Base-by-base conservation (phyloP, 1,140 invertebrate genomes). In the Sinella curviseta region DNA sequence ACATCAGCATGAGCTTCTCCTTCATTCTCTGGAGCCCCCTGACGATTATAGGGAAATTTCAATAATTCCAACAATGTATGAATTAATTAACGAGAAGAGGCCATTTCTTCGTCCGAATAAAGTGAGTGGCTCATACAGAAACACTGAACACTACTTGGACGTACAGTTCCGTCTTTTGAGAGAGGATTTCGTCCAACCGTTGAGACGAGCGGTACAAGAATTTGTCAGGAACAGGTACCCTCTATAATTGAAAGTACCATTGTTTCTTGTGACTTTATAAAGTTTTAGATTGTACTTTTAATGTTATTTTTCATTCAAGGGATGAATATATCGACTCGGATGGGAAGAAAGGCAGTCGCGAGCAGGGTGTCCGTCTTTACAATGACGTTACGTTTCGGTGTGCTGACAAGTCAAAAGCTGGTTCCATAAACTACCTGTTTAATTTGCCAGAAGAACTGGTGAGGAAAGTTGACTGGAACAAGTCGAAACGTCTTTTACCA, bases 121-220 rank as follows among this genome's bases (percentile, higher is more conserved):
- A 57, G 84, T 90, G 0, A 82, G 89, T 35, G 92, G 92, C 1
- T 83, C 86, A 0, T 94, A 93, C 85, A 82, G 86, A 4, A 86
- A 89, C 84, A 87, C 90, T 0, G 88, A 92, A 33, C 90, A 94
- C 82, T 96, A 96, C 84, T 85, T 96, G 16, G 92, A 94, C 83
- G 88, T 92, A 0, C 94, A 95, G 82, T 94, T 93, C 84, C 86
- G 92, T 16, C 86, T 95, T 1, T 85, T 95, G 28, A 85, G 92
- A 16, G 93, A 95, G 87, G 82, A 83, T 77, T 83, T 83, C 34
- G 78, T 82, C 16, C 24, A 20, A 31, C 80, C 82, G 26, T 39
- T 83, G 12, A 60, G 78, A 48, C 55, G 78, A 20, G 80, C 80
- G 57, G 35, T 83, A 28, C 80, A 78, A 35, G 80, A 81, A 12